Evolutionary conservation across 2,888 invertebrate species (phyloP), one percentile per base, ranked within the genome.

Genomic region (Chydorus sphaericus): DNA sequence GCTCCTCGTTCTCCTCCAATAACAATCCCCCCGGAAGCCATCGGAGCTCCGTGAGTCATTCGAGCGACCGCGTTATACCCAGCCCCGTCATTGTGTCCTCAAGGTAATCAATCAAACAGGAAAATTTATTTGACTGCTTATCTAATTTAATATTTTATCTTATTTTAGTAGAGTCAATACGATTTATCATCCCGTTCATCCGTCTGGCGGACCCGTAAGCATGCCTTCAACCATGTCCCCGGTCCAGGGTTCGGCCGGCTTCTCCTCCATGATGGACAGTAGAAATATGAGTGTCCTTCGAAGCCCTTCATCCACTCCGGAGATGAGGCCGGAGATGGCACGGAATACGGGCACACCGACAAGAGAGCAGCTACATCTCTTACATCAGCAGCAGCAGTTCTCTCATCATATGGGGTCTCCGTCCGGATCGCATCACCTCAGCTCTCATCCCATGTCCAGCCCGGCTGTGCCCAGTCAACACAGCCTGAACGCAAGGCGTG

Each of bases 291-390:
- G 68, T 31, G 68, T 70, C 2, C 69, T 71, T 8, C 64, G 71
- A 58, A 71, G 70, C 58, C 66, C 70, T 7, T 70, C 71, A 1
- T 70, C 66, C 23, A 68, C 68, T 10, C 68, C 68, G 26, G 68
- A 68, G 57, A 65, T 33, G 39, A 54, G 39, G 48, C 53, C 68
- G 28, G 68, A 68, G 57, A 65, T 33, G 31, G 55, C 38, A 37
- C 53, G 29, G 37, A 36, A 16, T 48, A 58, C 33, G 18, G 37
- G 16, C 33, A 18, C 48, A 5, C 36, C 49, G n/a, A n/a, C n/a
- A n/a, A n/a, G n/a, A n/a, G n/a, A n/a, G n/a, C n/a, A n/a, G n/a
- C n/a, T n/a, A n/a, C n/a, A n/a, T n/a, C n/a, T n/a, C 7, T 28
- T 44, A n/a, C 51, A 28, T 7, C 37, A 7, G 33, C 57, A 56